Evolutionary conservation across 2,797 vertebrate species (phyloP).

Genomic region (Propithecus deckenii): DNA sequence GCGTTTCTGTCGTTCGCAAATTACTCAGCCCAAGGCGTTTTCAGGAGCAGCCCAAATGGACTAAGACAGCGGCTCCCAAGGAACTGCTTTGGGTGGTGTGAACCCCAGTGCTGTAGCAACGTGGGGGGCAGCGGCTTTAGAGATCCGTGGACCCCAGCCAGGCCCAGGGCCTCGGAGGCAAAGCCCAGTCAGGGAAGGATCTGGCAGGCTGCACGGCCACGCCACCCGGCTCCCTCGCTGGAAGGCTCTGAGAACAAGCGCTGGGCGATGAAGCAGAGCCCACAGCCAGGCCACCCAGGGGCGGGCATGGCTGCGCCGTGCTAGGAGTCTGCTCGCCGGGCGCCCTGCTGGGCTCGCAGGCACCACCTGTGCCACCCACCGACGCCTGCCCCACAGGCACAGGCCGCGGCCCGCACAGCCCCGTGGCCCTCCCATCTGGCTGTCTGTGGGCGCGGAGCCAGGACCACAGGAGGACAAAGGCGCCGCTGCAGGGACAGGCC

Average conservation of each 20-base stretch:
- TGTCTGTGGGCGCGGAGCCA: background rate
- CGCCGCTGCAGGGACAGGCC: background rate
- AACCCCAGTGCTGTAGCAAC: background rate
- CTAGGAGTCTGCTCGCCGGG: background rate
- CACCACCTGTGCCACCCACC: background rate
- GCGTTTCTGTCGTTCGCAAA: background rate
- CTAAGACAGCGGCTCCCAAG: background rate
- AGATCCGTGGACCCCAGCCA: background rate
- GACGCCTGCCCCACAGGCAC: background rate
- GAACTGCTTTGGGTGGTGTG: background rate
- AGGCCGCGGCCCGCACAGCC: fast-evolving
- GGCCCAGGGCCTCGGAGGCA: background rate
- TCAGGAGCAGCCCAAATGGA: background rate
- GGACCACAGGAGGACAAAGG: background rate
- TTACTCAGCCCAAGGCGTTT: background rate
- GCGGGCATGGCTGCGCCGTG: fast-evolving
- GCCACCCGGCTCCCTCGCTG: background rate
- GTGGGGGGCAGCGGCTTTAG: background rate
- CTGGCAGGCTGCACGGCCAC: background rate
- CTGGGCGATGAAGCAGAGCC: background rate
- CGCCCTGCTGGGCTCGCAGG: fast-evolving
- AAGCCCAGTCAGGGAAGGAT: background rate
- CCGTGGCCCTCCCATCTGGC: background rate
- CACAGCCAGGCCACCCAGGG: too few relatives aligned
- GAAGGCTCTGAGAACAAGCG: background rate